Conservation (phyloP, 1,140 invertebrate species). For the Mycetomoellerius zeteki region DNA sequence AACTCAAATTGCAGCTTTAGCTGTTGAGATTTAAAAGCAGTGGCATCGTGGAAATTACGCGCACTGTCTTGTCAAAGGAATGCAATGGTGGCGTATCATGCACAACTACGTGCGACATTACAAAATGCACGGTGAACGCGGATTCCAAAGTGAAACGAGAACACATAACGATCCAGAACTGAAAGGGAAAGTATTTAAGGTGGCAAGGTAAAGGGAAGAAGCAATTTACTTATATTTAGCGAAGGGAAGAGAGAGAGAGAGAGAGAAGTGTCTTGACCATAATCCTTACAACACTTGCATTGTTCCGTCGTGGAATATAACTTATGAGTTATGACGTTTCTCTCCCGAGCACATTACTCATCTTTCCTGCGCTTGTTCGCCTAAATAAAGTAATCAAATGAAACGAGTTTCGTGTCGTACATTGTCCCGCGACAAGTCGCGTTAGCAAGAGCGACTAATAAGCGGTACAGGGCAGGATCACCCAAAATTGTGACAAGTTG, state of each 20-base stretch:
- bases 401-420: constrained; percentile 56
- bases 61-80: constrained; percentile 73
- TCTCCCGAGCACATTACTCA: constrained; percentile 31
- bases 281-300: constrained; percentile 64
- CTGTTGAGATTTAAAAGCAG: constrained; percentile 32
- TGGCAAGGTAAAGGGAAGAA: background rate
- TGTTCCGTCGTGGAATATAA: constrained; percentile 77
- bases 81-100: constrained; percentile 53
- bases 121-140: constrained; percentile 9
- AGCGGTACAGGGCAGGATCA: constrained; percentile 3
- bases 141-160: constrained; percentile 14
- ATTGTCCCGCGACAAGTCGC: constrained; percentile 61
- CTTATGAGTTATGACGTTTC: constrained; percentile 71
- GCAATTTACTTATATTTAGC: constrained; percentile 30
- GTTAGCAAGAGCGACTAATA: constrained; percentile 32
- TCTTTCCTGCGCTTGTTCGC: constrained; percentile 22
- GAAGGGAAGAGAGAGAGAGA: background rate
- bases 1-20: constrained; percentile 24
- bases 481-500: constrained; percentile 55
- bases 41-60: constrained; percentile 65
- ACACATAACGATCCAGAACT: background rate
- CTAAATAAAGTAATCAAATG: constrained; percentile 39
- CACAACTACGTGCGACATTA: constrained; percentile 28
- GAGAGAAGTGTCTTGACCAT: background rate
- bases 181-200: constrained; percentile 6